phyloP scores from a whole-genome alignment of 2,888 invertebrate species.

The Eurois occulta region DNA sequence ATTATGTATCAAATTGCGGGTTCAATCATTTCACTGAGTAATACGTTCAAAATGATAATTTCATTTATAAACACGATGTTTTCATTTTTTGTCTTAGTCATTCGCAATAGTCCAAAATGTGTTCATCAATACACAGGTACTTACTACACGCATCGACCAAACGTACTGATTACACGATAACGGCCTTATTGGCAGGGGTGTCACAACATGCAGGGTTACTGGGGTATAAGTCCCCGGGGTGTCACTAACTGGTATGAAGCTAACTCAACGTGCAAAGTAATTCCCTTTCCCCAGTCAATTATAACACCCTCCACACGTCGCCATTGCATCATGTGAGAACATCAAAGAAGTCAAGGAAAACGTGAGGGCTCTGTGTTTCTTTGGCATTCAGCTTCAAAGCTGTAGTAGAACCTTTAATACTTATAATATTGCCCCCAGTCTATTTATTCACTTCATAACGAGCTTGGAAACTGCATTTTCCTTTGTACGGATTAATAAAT shows the following conservation, averaged over 20 bases:
- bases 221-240: constrained; percentile 26
- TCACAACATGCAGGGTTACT: constrained; percentile 15
- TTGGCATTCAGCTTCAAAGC: constrained; percentile 25
- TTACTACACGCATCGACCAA: background rate
- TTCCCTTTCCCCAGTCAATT: constrained; percentile 48
- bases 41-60: background rate
- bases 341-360: constrained; percentile 33
- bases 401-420: constrained; percentile 17
- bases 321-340: constrained; percentile 26
- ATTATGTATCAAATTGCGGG: background rate
- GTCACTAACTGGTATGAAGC: constrained; percentile 33
- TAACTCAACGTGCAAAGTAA: constrained; percentile 46
- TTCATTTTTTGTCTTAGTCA: background rate
- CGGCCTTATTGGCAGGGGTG: constrained; percentile 28
- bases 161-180: constrained; percentile 37
- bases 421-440: constrained; percentile 10
- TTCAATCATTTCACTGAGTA: background rate
- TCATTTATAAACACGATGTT: background rate
- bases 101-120: background rate
- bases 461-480: constrained; percentile 29
- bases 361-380: constrained; percentile 4
- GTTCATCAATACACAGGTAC: background rate
- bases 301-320: constrained; percentile 38
- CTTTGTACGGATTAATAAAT: constrained; percentile 41
- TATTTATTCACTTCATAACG: constrained; percentile 30